Evolutionary conservation across 2,888 invertebrate species (phyloP), one percentile per base, ranked within the genome.

Genomic region (Odontocolon sp.): DNA sequence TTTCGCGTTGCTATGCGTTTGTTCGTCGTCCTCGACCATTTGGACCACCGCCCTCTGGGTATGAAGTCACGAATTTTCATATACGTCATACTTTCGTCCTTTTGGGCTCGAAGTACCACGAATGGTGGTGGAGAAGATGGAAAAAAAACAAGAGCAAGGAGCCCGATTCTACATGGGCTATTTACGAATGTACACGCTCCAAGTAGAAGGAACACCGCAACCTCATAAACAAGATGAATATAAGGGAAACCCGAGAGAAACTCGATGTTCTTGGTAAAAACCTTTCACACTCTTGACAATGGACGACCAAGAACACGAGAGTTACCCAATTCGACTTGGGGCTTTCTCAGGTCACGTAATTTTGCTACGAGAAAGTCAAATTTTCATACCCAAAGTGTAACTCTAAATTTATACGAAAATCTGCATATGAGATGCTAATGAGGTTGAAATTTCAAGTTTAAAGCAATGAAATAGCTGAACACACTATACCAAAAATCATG

Each of bases 31-130:
- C 45, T 40, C 61, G 45, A 47, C 28, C 54, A 68, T 56, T 56
- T 57, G 38, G 47, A 23, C 47, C 31, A 45, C 14, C 14, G 56
- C 9, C 31, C 56, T 31, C 14, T 40, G 16, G 36, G 18, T n/a
- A 50, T 18, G 47, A 11, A 50, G n/a, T 23, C 47, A 47, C 63
- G 36, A 74, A 69, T 75, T 69, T 69, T 28, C 69, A 69, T 75
- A 64, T 38, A 42, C 26, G 18, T 18, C 59, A 9, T 50, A 40
- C 36, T 69, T 57, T 57, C 16, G 33, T 16, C n/a, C 52, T 52
- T 42, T 21, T 33, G 52, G 31, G 52, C 33, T 14, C 38, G 31
- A 21, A 54, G 33, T 11, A 21, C 6, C 21, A 6, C 11, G 11
- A 45, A 54, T 50, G 38, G 18, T 50, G 38, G 18, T n/a, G 26